Base-by-base conservation (phyloP, 2,113 vertebrate genomes). In the Empidonax alnorum region DNA sequence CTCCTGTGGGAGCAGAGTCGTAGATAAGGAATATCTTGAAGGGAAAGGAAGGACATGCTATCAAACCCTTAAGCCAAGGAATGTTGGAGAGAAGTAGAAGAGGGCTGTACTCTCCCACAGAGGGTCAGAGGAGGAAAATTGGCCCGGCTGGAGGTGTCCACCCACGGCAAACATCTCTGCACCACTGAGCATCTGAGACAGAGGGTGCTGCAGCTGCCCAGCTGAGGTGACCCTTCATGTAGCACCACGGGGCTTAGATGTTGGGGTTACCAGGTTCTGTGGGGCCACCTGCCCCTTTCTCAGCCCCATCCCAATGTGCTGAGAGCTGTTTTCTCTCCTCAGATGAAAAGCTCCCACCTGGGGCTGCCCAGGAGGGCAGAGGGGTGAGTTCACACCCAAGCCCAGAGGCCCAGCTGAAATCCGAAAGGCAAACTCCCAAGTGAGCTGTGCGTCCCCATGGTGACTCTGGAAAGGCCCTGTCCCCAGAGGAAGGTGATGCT, bases 1-100 rank as follows among this genome's bases (percentile, higher is more conserved):
- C n/a, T 37, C 56, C 61, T 56, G 53, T 12, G 46, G 24, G 61
- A 66, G 55, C 53, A 52, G 24, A 86, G 41, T 6, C 0, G 0
- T 8, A 39, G 69, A 18, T 44, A 31, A 82, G 75, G 78, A 72
- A 41, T 49, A 24, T 46, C 59, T 62, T 47, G 46, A 66, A 90
- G 56, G 46, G 22, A 92, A 14, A 62, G 27, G 50, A 73, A 31
- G 46, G 46, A 46, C 14, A 71, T 21, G 42, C n/a, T 69, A 55
- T 27, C 61, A 52, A 69, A 46, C 21, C 50, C 55, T 19, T 42
- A 19, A 77, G 22, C 20, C 44, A 77, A n/a, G 58, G 11, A 72
- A 35, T 0, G 0, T 1, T 81, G 23, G 27, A 74, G 61, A 23
- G 47, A 90, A 14, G 10, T 30, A 47, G 50, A 61, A 84, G 31